Conservation (phyloP, 2,113 vertebrate species). For the Psephotus haematonotus region DNA sequence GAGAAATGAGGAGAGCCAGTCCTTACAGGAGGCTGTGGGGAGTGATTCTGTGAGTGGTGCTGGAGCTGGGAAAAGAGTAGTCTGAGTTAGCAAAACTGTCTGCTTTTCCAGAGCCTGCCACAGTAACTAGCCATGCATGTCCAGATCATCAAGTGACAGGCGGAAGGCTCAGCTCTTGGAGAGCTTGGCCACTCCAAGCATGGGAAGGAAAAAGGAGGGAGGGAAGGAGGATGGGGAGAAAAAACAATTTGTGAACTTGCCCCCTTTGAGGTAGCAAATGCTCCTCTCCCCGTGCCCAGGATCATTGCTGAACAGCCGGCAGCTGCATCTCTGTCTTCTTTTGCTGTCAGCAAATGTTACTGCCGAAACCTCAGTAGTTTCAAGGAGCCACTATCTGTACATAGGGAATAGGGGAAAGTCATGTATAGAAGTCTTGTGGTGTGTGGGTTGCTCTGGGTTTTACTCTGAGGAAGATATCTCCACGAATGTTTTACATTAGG, state of each 20-base stretch:
- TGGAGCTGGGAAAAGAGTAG: neutral
- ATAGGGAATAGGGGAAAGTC: neutral
- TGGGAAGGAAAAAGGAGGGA: neutral
- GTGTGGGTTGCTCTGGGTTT: neutral
- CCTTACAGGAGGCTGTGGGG: neutral
- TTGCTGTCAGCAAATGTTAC: neutral
- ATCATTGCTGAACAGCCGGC: neutral
- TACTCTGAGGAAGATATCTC: neutral
- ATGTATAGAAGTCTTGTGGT: neutral
- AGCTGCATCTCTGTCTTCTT: neutral
- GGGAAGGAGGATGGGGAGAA: neutral
- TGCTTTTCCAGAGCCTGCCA: constrained; percentile 9
- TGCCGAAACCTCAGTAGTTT: neutral
- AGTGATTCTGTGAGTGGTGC: neutral
- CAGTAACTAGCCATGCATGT: neutral
- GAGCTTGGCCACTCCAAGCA: neutral
- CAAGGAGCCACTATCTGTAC: neutral
- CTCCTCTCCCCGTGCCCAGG: neutral
- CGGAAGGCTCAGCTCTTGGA: neutral
- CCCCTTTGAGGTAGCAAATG: constrained; percentile 2
- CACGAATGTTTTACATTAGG: constrained; percentile 50
- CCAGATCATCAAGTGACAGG: neutral
- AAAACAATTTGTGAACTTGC: constrained; percentile 29
- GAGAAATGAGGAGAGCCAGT: neutral
- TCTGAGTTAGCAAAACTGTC: neutral